Conservation (phyloP, 2,888 invertebrate genomes). For the Eumerus sabulonum region DNA sequence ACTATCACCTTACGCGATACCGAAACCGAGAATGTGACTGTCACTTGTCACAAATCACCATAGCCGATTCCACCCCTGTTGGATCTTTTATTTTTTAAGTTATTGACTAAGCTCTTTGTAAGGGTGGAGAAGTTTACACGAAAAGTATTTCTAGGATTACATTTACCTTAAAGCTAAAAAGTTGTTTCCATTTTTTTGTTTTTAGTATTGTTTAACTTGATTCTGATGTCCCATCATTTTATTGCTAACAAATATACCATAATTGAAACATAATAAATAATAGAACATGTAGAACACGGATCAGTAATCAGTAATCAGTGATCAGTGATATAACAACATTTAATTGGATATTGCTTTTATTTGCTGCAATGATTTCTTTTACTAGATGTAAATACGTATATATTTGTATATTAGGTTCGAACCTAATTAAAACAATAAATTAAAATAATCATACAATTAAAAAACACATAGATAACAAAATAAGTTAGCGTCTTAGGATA, state of each 20-base stretch:
- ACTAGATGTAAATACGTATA: slow-evolving; percentile 6
- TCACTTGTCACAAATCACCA: too few relatives aligned
- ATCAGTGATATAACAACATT: slow-evolving; percentile 56
- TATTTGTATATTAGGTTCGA: slow-evolving; percentile 31
- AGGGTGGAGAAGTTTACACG: slow-evolving; percentile 66
- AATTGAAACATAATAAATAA: slow-evolving; percentile 44
- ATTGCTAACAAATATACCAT: slow-evolving; percentile 58
- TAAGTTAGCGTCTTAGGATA: slow-evolving; percentile 23
- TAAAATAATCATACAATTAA: slow-evolving; percentile 13
- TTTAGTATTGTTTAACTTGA: slow-evolving; percentile 16
- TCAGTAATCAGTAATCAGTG: too few relatives aligned
- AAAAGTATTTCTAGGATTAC: slow-evolving; percentile 63
- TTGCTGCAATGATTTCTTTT: slow-evolving; percentile 42
- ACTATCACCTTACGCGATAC: too few relatives aligned
- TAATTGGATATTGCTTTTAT: slow-evolving; percentile 60
- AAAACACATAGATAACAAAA: slow-evolving; percentile 40
- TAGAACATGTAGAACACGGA: slow-evolving; percentile 29
- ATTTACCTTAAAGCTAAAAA: slow-evolving; percentile 61
- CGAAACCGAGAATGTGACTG: too few relatives aligned
- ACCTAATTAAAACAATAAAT: slow-evolving; percentile 25
- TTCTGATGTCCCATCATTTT: slow-evolving; percentile 44
- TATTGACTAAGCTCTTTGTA: slow-evolving; percentile 65
- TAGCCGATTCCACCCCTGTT: slow-evolving; percentile 35
- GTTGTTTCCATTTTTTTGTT: slow-evolving; percentile 20
- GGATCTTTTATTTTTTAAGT: slow-evolving; percentile 50